Evolutionary conservation across 2,113 vertebrate species (phyloP).

Genomic region (Agelaius tricolor): DNA sequence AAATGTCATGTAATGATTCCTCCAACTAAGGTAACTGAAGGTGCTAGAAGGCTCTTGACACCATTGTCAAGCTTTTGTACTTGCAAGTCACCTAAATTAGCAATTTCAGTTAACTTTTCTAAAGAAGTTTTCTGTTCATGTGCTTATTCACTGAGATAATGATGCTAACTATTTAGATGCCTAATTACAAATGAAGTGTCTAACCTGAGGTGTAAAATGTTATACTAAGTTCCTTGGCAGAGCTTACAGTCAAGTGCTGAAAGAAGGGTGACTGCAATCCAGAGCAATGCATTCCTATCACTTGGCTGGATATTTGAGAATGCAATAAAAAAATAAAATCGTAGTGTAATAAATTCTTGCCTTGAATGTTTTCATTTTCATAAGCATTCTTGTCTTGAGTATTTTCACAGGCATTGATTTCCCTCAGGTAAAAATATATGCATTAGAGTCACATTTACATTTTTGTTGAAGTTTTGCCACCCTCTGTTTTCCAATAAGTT

Average conservation of each 20-base stretch:
- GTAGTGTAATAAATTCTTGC: constrained; percentile 39
- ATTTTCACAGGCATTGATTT: constrained; percentile 27
- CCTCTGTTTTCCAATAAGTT: constrained; percentile 54
- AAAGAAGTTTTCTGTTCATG: neutral
- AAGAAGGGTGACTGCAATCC: neutral
- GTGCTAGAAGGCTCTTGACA: neutral
- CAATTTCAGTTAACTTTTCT: neutral
- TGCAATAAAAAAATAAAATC: constrained; percentile 34
- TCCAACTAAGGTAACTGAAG: neutral
- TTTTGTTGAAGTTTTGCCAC: constrained; percentile 26
- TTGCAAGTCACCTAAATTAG: neutral
- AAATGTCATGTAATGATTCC: neutral
- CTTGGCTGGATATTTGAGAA: constrained; percentile 15
- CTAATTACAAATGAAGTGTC: neutral
- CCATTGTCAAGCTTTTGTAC: neutral
- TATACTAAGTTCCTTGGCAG: neutral
- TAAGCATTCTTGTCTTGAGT: constrained; percentile 14
- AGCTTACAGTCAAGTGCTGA: neutral
- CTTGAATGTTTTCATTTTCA: constrained; percentile 33
- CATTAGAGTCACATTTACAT: constrained; percentile 29
- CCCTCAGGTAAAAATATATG: constrained; percentile 51
- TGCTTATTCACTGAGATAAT: neutral
- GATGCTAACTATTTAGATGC: neutral
- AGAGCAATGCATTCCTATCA: constrained; percentile 22
- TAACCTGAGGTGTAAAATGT: neutral